phyloP scores from a whole-genome alignment of 2,888 invertebrate genomes.

The Dryocosmus kuriphilus region DNA sequence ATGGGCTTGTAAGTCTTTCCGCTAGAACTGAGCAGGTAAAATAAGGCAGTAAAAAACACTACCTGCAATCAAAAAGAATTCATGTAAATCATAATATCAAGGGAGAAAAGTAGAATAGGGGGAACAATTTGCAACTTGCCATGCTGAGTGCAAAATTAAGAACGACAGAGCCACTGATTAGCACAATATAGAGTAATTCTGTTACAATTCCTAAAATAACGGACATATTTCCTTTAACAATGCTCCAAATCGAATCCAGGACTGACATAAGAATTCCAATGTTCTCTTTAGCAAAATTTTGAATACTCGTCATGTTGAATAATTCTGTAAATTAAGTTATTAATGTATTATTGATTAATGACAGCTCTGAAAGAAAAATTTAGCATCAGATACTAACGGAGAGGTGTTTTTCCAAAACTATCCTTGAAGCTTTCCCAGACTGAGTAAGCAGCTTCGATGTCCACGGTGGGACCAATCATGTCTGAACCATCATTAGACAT shows the following conservation, averaged over 20 bases:
- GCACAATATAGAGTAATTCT: slow-evolving; percentile 90
- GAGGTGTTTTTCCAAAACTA: slow-evolving; percentile 86
- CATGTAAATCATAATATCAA: background rate
- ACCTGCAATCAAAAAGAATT: slow-evolving; percentile 81
- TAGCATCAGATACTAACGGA: slow-evolving; percentile 77
- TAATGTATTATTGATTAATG: slow-evolving; percentile 34
- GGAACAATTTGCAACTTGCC: slow-evolving; percentile 79
- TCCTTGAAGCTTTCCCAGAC: slow-evolving; percentile 86
- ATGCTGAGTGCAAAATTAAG: slow-evolving; percentile 91
- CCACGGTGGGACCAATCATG: slow-evolving; percentile 85
- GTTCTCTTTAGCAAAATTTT: slow-evolving; percentile 93
- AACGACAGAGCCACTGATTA: slow-evolving; percentile 94
- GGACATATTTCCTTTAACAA: slow-evolving; percentile 95
- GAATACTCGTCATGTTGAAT: slow-evolving; percentile 86
- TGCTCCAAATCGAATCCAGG: slow-evolving; percentile 91
- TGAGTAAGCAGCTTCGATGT: slow-evolving; percentile 84
- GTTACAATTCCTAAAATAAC: slow-evolving; percentile 91
- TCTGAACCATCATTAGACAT: slow-evolving; percentile 82
- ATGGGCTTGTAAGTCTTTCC: slow-evolving; percentile 94
- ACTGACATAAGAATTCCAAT: slow-evolving; percentile 93
- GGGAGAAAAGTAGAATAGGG: background rate
- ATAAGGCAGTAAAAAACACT: slow-evolving; percentile 97
- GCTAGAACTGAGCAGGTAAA: slow-evolving; percentile 95
- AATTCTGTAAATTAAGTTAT: slow-evolving; percentile 79
- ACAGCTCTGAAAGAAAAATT: background rate